Conservation (phyloP, 2,113 vertebrate genomes). For the Actenoides lindsayi region DNA sequence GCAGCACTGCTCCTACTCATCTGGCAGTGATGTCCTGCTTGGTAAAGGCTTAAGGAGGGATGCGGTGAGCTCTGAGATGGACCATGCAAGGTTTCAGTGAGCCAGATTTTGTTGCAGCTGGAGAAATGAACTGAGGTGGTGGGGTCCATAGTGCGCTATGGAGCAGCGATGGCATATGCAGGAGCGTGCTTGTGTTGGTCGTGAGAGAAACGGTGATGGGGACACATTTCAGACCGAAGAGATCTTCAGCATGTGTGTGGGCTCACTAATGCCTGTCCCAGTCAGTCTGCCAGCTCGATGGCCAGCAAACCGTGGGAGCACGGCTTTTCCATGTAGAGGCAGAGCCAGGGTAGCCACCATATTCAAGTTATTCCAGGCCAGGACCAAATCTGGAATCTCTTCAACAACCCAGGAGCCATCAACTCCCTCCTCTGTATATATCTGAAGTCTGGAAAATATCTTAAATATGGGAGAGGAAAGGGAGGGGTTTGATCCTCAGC, state of each 20-base stretch:
- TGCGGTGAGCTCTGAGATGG: background rate
- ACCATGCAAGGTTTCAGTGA: background rate
- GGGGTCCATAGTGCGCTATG: accelerated
- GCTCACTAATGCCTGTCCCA: background rate
- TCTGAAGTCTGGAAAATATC: slow-evolving; percentile 60
- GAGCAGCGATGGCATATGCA: accelerated
- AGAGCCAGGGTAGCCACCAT: background rate
- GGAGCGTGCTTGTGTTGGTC: background rate
- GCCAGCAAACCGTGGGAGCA: accelerated
- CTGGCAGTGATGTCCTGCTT: background rate
- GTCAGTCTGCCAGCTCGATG: background rate
- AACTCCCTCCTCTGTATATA: background rate
- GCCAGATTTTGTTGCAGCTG: background rate
- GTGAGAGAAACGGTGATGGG: background rate
- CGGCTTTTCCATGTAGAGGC: accelerated
- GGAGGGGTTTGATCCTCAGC: slow-evolving; percentile 58
- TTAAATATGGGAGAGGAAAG: slow-evolving; percentile 58
- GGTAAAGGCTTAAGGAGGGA: background rate
- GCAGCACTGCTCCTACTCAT: background rate
- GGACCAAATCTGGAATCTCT: slow-evolving; percentile 39
- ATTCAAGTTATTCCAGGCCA: background rate
- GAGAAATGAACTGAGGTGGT: accelerated
- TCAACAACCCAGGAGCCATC: slow-evolving; percentile 35
- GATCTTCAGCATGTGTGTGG: background rate
- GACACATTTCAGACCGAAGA: background rate